Conservation (phyloP, 2,888 invertebrate species). For the Xanthostigma xanthostigma region DNA sequence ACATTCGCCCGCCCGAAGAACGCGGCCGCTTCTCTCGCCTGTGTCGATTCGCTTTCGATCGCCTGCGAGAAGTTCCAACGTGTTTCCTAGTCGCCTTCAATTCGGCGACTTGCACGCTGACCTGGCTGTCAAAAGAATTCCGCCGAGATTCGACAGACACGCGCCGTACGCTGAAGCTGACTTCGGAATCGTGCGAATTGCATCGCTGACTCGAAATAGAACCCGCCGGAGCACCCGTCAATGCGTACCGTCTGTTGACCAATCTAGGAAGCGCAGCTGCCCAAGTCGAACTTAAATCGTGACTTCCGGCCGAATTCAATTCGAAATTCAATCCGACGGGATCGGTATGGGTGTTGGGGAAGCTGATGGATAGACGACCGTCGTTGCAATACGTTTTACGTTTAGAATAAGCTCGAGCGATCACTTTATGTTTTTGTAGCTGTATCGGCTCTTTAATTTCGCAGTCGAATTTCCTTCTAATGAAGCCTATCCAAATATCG, state of each 20-base stretch:
- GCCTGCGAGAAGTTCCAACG: slow-evolving; percentile 25
- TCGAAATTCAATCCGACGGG: slow-evolving; percentile 71
- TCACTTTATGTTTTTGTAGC: slow-evolving; percentile 73
- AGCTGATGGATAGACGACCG: slow-evolving; percentile 74
- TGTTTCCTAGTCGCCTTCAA: slow-evolving; percentile 58
- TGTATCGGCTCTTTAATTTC: slow-evolving; percentile 53
- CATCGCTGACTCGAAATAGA: slow-evolving; percentile 37
- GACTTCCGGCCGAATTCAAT: slow-evolving; percentile 55
- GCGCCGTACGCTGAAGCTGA: slow-evolving; percentile 64
- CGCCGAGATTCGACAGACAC: slow-evolving; percentile 76
- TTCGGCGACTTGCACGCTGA: slow-evolving; percentile 72
- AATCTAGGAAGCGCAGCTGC: slow-evolving; percentile 79
- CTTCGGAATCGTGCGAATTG: slow-evolving; percentile 41
- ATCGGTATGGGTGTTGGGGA: slow-evolving; percentile 77
- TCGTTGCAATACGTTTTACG: slow-evolving; percentile 71
- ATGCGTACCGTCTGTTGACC: slow-evolving; percentile 68
- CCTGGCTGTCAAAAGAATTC: slow-evolving; percentile 77
- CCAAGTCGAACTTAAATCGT: slow-evolving; percentile 83
- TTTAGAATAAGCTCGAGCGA: slow-evolving; percentile 80
- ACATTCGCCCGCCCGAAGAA: slow-evolving; percentile 21
- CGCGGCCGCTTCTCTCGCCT: slow-evolving; percentile 28
- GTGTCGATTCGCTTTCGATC: slow-evolving; percentile 24
- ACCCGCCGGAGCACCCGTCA: slow-evolving; percentile 43
- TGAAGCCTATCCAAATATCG: slow-evolving; percentile 72
- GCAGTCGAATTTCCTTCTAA: slow-evolving; percentile 59